Evolutionary conservation across 2,113 vertebrate species (phyloP), one percentile per base, ranked within the genome.

Genomic region (Salvelinus sp.): DNA sequence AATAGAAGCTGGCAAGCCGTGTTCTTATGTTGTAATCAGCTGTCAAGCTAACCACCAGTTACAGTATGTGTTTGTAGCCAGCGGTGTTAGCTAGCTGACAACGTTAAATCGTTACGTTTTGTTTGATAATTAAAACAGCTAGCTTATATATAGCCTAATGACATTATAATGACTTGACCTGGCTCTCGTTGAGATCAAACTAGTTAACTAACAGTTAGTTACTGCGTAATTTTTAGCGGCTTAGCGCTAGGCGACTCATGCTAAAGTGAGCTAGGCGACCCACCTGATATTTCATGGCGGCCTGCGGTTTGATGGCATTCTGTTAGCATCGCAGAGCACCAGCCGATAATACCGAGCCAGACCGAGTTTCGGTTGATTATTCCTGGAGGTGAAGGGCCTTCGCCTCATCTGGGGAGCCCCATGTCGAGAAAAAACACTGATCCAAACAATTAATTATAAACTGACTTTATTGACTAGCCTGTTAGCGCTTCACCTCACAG

Each of bases 241-340:
- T n/a, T 18, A 7, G 14, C 16, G 48, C 16, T 14, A 54, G 48
- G 14, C 48, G 16, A 14, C 10, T 50, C 48, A 14, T 14, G 48
- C 48, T 54, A 54, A 18, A 14, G 4, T 50, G 48, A 7, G 33
- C 38, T 18, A 54, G 16, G 14, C 14, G 2, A 0, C 13, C 88
- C 81, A 96, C 95, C 95, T 70, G 95, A n/a, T n/a, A 33, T 58
- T 69, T 83, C 0, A 96, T 0, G 91, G 18, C 62, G 95, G 95
- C 68, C 92, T 93, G 0, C 64, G 84, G 27, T n/a, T 85, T 87
- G 0, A 93, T 9, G 38, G 38, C 79, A 69, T 96, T 96, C 0
- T 95, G 84, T n/a, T 0, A 94, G 0, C 80, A 95, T 25, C 0
- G 94, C 91, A 0, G 91, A 0, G 23, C 28, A 0, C 92, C 95